A percentile compares a stretch with the other conserved stretches of the same genome.
These are phyloP conservation scores for Neodon shergylaensis DNA, from an alignment of 2,113 vertebrate species.

Conservation along the genomic window DNA sequence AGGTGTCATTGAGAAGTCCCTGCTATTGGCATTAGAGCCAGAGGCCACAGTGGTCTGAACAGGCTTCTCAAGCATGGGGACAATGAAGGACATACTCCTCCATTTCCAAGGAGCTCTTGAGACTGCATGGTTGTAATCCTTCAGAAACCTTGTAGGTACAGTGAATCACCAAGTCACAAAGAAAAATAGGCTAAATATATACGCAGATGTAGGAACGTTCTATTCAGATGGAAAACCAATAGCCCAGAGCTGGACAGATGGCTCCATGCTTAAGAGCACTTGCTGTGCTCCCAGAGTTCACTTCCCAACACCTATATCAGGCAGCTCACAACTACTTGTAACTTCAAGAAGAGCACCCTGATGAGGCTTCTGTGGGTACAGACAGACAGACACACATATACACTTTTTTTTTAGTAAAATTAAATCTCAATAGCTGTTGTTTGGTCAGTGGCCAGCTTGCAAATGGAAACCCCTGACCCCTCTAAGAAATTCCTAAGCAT, in stretches of 20 bases:
- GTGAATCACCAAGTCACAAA: not conserved
- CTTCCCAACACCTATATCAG: not conserved
- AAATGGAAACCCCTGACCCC: not conserved
- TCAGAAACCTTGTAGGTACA: not conserved
- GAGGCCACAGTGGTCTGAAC: not conserved
- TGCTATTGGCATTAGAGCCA: not conserved
- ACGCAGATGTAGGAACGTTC: not conserved
- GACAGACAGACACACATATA: not conserved
- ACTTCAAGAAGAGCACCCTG: not conserved
- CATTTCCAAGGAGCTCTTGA: not conserved
- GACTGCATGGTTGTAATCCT: not conserved
- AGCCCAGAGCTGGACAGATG: not conserved
- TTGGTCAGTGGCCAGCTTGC: not conserved
- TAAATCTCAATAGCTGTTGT: not conserved
- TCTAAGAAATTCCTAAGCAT: not conserved
- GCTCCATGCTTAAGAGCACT: no score
- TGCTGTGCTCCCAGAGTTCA: not conserved
- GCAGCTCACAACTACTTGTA: not conserved
- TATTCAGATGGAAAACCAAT: not conserved
- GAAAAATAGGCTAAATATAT: not conserved
- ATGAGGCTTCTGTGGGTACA: not conserved
- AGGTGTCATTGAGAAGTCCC: not conserved
- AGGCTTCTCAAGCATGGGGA: not conserved
- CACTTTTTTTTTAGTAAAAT: not conserved
- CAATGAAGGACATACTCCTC: not conserved